Evolutionary conservation across 2,797 vertebrate genomes (phyloP).

Genomic region (Thunnus albacares): DNA sequence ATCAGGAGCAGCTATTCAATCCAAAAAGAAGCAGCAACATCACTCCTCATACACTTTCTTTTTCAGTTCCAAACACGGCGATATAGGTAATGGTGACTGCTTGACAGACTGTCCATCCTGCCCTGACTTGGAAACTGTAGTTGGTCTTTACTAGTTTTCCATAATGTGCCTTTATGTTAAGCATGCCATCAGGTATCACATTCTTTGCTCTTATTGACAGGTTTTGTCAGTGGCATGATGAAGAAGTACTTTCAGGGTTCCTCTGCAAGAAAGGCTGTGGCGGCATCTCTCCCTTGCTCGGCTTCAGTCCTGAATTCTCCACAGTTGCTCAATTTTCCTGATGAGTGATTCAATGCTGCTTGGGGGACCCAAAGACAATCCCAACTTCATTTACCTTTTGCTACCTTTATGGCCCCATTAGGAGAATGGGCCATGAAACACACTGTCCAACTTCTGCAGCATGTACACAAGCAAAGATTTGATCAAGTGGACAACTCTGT

Average conservation of each 20-base stretch:
- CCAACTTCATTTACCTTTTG: not conserved
- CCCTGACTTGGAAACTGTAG: not conserved
- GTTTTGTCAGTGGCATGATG: not conserved
- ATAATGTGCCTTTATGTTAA: not conserved
- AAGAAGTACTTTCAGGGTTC: constrained; percentile 12
- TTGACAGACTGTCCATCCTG: too few relatives aligned
- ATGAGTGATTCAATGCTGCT: not conserved
- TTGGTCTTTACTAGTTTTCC: not conserved
- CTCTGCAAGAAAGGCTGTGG: not conserved
- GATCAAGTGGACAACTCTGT: not conserved
- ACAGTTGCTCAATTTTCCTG: not conserved
- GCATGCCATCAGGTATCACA: not conserved
- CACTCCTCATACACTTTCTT: too few relatives aligned
- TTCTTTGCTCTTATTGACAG: not conserved
- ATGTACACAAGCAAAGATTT: not conserved
- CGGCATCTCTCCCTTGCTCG: not conserved
- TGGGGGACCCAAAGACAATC: too few relatives aligned
- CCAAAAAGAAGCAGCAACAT: too few relatives aligned
- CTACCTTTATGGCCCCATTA: not conserved
- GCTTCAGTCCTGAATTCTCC: not conserved
- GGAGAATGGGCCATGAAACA: not conserved
- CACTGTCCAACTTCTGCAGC: not conserved
- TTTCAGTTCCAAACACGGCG: too few relatives aligned
- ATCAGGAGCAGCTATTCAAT: too few relatives aligned
- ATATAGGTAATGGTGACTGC: too few relatives aligned